phyloP scores from a whole-genome alignment of 2,113 vertebrate genomes.

The Emydocephalus ijimae region DNA sequence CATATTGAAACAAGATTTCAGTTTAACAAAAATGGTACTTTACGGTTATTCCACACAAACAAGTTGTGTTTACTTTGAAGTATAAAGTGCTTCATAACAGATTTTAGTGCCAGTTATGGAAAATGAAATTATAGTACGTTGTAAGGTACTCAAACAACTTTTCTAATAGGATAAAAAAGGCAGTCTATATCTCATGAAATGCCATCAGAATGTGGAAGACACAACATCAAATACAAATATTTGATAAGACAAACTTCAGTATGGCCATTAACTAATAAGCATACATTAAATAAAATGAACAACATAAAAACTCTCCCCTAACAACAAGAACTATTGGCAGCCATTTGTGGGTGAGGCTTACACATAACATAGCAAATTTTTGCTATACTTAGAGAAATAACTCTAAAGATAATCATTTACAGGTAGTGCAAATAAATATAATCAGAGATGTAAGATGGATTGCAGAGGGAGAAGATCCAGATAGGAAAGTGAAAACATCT shows the following conservation, averaged over 20 bases:
- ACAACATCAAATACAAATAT: not conserved
- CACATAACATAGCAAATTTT: not conserved
- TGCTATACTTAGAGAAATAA: not conserved
- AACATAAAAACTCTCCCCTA: not conserved
- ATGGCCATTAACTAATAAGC: not conserved
- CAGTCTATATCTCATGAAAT: not conserved
- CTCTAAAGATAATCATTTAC: not conserved
- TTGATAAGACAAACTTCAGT: not conserved
- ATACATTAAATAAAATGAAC: not conserved
- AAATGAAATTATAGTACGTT: slow-evolving; percentile 35
- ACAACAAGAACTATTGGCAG: not conserved
- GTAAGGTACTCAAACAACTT: not conserved
- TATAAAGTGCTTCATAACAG: slow-evolving; percentile 27
- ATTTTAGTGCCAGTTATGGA: slow-evolving; percentile 17
- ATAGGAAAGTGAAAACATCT: not conserved
- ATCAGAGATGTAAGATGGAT: not conserved
- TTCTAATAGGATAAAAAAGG: not conserved
- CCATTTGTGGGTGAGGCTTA: not conserved
- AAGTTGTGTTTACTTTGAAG: slow-evolving; percentile 28
- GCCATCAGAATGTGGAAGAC: not conserved
- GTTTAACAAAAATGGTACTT: slow-evolving; percentile 6
- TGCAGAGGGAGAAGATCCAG: not conserved
- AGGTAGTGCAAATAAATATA: not conserved
- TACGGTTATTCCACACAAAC: slow-evolving; percentile 15
- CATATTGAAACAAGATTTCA: slow-evolving; percentile 23